A percentile compares a stretch with the other conserved stretches of the same genome.
phyloP scores from a whole-genome alignment of 2,113 vertebrate species.

The Ariopsis seemanni region DNA sequence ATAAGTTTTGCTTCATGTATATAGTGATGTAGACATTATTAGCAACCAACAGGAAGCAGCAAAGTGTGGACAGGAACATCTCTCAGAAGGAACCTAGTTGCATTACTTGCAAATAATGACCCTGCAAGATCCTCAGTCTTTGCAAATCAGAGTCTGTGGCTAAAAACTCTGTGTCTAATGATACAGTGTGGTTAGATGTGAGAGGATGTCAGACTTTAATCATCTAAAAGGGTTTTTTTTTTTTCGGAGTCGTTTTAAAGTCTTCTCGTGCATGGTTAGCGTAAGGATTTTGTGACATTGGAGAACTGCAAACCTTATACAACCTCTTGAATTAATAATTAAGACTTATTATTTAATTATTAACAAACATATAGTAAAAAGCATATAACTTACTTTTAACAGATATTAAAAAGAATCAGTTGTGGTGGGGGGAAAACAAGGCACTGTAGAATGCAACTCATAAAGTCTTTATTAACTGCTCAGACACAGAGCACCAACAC shows the following conservation, averaged over 20 bases:
- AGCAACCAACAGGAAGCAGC: no score
- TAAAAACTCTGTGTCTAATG: no score
- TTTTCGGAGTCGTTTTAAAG: not conserved
- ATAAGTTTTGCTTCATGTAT: no score
- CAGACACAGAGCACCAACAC: not conserved
- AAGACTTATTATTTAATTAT: not conserved
- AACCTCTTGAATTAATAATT: not conserved
- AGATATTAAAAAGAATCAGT: not conserved
- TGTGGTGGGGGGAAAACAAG: not conserved
- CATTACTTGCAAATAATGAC: no score
- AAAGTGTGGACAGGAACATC: no score
- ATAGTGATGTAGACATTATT: no score
- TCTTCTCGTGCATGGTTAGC: no score
- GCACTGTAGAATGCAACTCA: not conserved
- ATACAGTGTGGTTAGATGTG: no score
- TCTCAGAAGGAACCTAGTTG: no score
- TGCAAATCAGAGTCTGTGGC: no score
- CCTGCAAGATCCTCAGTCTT: no score
- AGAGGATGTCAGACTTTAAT: no score
- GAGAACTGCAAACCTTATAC: not conserved
- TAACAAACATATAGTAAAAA: not conserved
- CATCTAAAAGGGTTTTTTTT: not conserved
- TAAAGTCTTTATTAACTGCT: slow-evolving; percentile 11
- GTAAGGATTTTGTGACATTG: not conserved
- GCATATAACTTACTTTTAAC: not conserved